Conservation (phyloP, 2,113 vertebrate genomes). For the Vanacampus margaritifer region DNA sequence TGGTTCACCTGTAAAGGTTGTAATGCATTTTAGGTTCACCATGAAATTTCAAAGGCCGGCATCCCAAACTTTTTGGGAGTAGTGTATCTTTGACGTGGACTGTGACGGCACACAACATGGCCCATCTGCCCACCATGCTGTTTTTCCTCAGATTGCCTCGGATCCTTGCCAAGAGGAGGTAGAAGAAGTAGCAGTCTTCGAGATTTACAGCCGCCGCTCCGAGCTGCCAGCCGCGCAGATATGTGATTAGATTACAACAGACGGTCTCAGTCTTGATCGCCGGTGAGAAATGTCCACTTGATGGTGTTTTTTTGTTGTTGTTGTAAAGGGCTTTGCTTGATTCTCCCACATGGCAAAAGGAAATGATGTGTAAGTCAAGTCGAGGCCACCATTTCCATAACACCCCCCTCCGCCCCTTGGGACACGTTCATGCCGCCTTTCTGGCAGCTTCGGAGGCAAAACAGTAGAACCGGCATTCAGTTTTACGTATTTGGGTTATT, state of each 20-base stretch:
- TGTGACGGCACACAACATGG: constrained; percentile 1
- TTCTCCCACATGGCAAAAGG: background rate
- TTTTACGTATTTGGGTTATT: background rate
- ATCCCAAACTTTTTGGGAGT: background rate
- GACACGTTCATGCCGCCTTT: background rate
- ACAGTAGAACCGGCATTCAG: background rate
- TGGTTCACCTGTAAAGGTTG: background rate
- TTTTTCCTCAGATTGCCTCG: constrained; percentile 4
- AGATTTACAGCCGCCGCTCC: background rate
- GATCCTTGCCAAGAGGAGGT: background rate
- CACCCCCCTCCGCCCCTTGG: too few relatives aligned
- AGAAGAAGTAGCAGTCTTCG: background rate
- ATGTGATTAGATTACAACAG: background rate
- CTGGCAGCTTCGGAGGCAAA: background rate
- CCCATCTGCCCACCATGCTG: constrained; percentile 2
- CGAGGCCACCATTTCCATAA: background rate
- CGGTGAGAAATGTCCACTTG: constrained; percentile 13
- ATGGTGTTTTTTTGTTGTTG: background rate
- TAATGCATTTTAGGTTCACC: background rate
- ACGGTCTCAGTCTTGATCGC: constrained; percentile 15
- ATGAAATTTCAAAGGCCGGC: background rate
- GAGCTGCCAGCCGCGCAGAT: constrained; percentile 9
- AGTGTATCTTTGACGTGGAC: constrained; percentile 6
- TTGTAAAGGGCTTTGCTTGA: constrained; percentile 1
- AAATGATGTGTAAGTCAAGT: background rate